phyloP scores from a whole-genome alignment of 2,113 vertebrate genomes.

The Vulpes vulpes region DNA sequence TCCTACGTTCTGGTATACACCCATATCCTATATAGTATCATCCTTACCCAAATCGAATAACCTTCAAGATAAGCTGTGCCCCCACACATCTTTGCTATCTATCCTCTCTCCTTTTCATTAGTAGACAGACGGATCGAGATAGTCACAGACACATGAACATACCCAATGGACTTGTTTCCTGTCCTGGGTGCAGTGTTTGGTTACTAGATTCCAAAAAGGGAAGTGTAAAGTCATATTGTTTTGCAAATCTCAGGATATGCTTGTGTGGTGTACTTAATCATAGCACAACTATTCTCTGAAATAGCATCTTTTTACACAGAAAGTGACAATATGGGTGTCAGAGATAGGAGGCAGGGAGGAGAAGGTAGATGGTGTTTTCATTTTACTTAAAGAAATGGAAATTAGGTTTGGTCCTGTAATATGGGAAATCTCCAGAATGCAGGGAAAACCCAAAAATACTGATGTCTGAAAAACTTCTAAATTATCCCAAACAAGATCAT shows the following conservation, averaged over 20 bases:
- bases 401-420: constrained; percentile 32
- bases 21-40: background rate
- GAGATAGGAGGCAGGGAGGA: background rate
- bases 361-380: constrained; percentile 62
- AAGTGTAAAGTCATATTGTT: constrained; percentile 68
- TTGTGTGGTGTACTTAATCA: constrained; percentile 2
- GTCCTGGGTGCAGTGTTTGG: constrained; percentile 24
- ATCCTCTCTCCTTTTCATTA: background rate
- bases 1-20: background rate
- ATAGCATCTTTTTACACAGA: constrained; percentile 60
- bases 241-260: constrained; percentile 61
- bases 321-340: constrained; percentile 54
- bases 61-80: background rate
- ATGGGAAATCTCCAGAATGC: constrained; percentile 46
- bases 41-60: background rate
- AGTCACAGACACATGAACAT: background rate
- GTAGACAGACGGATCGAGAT: background rate
- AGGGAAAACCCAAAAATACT: constrained; percentile 6
- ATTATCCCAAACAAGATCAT: constrained; percentile 5
- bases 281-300: constrained; percentile 55
- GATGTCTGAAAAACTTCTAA: constrained; percentile 33
- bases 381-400: constrained; percentile 69
- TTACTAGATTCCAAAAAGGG: constrained; percentile 73
- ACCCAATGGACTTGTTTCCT: background rate
- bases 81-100: background rate